Conservation (phyloP, 2,888 invertebrate species). For the Labia minor region DNA sequence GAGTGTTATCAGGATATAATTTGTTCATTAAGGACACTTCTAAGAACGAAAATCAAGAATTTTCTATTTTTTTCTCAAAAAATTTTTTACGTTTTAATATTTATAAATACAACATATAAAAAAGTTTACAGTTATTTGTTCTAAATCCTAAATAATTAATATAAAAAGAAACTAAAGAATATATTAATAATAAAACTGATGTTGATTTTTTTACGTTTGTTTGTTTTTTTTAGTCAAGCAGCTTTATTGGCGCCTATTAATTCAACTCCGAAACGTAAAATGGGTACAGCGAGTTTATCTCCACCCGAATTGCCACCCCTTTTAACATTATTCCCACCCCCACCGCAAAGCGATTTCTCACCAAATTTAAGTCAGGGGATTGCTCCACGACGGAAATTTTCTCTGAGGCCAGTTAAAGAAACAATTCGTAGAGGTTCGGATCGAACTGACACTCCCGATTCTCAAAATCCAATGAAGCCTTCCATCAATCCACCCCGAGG, state of each 20-base stretch:
- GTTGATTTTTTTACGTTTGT: too few species aligned
- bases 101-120: too few species aligned
- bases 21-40: too few species aligned
- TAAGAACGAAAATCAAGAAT: too few species aligned
- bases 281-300: slow-evolving; percentile 43
- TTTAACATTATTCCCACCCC: slow-evolving; percentile 39
- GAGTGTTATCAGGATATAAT: too few species aligned
- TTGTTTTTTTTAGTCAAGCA: slow-evolving; percentile 26
- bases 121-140: too few species aligned
- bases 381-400: not conserved
- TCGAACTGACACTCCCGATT: not conserved
- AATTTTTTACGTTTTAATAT: too few species aligned
- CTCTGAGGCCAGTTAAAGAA: not conserved
- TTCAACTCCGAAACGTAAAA: slow-evolving; percentile 39
- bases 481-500: not conserved
- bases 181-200: too few species aligned
- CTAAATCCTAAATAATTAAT: too few species aligned
- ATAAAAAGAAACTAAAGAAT: too few species aligned
- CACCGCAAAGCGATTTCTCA: not conserved
- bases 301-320: slow-evolving; percentile 41
- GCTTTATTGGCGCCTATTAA: slow-evolving; percentile 32
- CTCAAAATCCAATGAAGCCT: not conserved
- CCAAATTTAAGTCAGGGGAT: not conserved
- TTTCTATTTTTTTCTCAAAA: too few species aligned
- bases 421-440: not conserved